Conservation (phyloP, 2,113 vertebrate genomes). For the Corythoichthys haematopterus region DNA sequence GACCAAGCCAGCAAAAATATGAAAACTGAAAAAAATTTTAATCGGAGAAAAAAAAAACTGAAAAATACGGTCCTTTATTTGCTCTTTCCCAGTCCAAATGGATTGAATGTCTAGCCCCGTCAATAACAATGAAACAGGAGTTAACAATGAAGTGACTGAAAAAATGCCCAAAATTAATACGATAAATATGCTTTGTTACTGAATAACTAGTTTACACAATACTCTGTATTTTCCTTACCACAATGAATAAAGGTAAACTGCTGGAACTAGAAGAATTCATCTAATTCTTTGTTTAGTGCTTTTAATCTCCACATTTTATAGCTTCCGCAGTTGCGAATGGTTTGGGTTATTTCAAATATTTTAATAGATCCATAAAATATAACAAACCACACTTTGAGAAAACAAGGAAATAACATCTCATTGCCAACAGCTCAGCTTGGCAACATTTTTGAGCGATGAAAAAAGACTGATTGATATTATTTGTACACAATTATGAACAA, state of each 20-base stretch:
- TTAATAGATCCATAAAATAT: neutral
- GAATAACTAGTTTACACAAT: neutral
- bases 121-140: too few species aligned
- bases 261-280: neutral
- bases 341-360: conserved; percentile 1
- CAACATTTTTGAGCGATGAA: neutral
- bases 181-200: neutral
- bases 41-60: too few species aligned
- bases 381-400: neutral
- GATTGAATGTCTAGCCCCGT: too few species aligned
- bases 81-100: too few species aligned
- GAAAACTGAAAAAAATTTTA: too few species aligned
- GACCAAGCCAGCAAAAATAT: too few species aligned
- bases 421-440: neutral
- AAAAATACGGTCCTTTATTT: too few species aligned
- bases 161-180: neutral
- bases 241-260: neutral
- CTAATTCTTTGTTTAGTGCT: neutral
- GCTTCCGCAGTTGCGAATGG: neutral
- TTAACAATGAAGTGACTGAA: too few species aligned
- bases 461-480: neutral
- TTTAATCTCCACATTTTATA: neutral
- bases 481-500: neutral
- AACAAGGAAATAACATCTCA: neutral
- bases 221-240: neutral